Evolutionary conservation across 2,888 invertebrate genomes (phyloP), one percentile per base, ranked within the genome.

Genomic region (Drosophila quinaria): DNA sequence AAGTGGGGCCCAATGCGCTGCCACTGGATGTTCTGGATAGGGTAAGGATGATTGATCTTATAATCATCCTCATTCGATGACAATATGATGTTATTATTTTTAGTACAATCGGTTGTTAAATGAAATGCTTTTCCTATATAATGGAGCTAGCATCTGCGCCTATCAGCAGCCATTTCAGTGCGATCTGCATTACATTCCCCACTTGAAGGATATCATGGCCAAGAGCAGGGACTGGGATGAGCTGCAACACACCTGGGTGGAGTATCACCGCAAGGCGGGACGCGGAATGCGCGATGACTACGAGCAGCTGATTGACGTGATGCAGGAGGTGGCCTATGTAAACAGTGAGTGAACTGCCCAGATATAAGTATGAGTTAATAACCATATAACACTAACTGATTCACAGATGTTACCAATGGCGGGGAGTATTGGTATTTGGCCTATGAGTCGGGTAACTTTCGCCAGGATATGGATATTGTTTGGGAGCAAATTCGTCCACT

Each of bases 371-470:
- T 25, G 25, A 6, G 11, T n/a, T 15, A 13, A 22, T 8, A 13
- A n/a, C 2, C 4, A 8, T 11, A 47, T 19, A 11, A 66, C 8
- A 72, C 71, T 8, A 2, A 19, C 42, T 52, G 2, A 55, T 51
- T 46, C 17, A 4, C 91, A 98, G 98, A 97, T 93, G 97, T 97
- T 81, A 96, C 96, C 1, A 96, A 98, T 88, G 96, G 96, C 0
- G 96, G 97, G 0, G 97, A 96, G 33, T 97, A 97, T 90, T 98
- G 98, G 98, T 96, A 96, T 93, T 96, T 96, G 87, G 96, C 96
- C 0, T 98, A 97, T 90, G 97, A 97, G 87, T 95, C 96, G 0
- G 93, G 94, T 0, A 95, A 95, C 66, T 95, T 98, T 89, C 94
- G 95, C 58, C 94, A 95, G 67, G 97, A 97, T 80, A 93, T 98